Conservation (phyloP, 1,140 invertebrate species). For the Brachionus paranguensis region DNA sequence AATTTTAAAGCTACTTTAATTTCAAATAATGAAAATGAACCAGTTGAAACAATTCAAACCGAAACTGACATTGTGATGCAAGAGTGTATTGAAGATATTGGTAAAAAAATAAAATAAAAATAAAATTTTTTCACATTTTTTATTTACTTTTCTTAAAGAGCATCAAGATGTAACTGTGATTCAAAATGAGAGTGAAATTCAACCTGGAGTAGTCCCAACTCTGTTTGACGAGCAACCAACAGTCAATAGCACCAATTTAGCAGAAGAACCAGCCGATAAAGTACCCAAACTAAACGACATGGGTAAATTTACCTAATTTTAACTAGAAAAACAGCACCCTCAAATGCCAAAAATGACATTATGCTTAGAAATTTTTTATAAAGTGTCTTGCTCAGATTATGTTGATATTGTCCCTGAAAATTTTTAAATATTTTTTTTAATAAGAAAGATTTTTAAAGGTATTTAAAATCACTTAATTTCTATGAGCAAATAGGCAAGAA, state of each 20-base stretch:
- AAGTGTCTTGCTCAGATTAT: too few relatives aligned
- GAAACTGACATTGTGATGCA: not conserved
- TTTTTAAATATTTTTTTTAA: too few relatives aligned
- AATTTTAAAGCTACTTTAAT: not conserved
- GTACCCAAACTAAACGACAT: not conserved
- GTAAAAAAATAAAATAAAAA: not conserved
- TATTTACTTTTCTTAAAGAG: not conserved
- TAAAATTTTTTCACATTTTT: not conserved
- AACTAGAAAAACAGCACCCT: too few relatives aligned
- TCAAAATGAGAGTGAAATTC: not conserved
- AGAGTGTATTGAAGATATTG: not conserved
- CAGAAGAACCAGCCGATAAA: constrained; percentile 8
- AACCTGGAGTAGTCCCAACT: constrained; percentile 15
- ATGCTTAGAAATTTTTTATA: too few relatives aligned
- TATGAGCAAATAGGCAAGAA: too few relatives aligned
- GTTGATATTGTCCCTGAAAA: too few relatives aligned
- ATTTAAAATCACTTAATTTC: too few relatives aligned
- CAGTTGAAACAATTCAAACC: not conserved
- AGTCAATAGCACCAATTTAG: constrained; percentile 10
- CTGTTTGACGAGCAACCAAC: constrained; percentile 37
- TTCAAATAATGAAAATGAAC: not conserved
- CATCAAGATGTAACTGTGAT: not conserved
- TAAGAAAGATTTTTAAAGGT: too few relatives aligned
- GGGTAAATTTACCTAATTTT: not conserved
- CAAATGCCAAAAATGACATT: too few relatives aligned